These are phyloP conservation scores for Myripristis murdjan DNA, from an alignment of 2,797 vertebrate genomes.

Conservation along the genomic window DNA sequence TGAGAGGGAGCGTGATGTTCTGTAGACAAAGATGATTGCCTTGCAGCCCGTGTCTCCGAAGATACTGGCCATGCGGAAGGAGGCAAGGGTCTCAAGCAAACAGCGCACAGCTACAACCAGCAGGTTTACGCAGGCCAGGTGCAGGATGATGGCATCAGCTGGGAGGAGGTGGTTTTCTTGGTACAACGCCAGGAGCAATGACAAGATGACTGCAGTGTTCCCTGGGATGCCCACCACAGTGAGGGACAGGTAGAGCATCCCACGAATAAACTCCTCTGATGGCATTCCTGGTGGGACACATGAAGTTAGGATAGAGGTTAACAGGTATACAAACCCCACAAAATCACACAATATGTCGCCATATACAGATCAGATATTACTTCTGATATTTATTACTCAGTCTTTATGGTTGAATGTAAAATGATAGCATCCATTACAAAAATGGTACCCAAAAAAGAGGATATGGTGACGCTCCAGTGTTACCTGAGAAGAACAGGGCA, in stretches of 20 bases:
- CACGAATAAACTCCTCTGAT: conserved; percentile 67
- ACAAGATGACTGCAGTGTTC: conserved; percentile 76
- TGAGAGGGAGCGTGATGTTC: conserved; percentile 82
- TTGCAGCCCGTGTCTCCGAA: conserved; percentile 80
- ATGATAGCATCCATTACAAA: not conserved
- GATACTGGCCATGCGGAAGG: conserved; percentile 68
- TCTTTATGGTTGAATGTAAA: not conserved
- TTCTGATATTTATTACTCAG: not conserved
- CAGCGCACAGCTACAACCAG: conserved; percentile 82
- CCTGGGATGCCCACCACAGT: conserved; percentile 79
- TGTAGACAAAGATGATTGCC: conserved; percentile 82
- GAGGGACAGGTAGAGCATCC: conserved; percentile 82
- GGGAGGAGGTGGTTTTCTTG: conserved; percentile 76
- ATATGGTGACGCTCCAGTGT: not conserved
- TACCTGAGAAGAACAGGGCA: conserved; percentile 42
- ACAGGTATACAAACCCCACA: not conserved
- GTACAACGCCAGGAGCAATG: conserved; percentile 72
- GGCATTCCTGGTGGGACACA: conserved; percentile 64
- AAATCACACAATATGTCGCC: not conserved
- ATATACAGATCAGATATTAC: not conserved
- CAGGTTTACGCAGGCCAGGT: conserved; percentile 82
- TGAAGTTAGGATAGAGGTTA: not conserved
- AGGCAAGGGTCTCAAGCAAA: conserved; percentile 81
- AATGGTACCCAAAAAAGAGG: not conserved
- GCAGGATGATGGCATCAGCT: conserved; percentile 82